Conservation (phyloP, 1,140 invertebrate species). For the Aphelinus atriplicis region DNA sequence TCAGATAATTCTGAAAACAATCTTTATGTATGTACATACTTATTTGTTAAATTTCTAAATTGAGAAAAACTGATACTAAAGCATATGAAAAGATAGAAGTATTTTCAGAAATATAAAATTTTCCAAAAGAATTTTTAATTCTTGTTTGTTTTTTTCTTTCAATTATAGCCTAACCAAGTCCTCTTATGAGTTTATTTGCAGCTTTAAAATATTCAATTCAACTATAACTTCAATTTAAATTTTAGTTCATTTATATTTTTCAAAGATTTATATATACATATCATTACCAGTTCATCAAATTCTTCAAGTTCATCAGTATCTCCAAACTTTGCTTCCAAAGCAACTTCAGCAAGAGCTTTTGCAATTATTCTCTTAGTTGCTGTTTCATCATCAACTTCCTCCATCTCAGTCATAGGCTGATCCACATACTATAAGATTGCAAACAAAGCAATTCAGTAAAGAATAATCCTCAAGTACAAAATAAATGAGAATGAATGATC, state of each 20-base stretch:
- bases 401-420: slow-evolving; percentile 26
- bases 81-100: no score
- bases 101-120: no score
- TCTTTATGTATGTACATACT: background rate
- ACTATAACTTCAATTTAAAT: background rate
- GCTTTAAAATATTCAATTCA: background rate
- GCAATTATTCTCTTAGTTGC: slow-evolving; percentile 54
- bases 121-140: background rate
- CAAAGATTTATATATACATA: background rate
- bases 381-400: slow-evolving; percentile 49
- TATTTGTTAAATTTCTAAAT: background rate
- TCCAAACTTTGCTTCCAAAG: slow-evolving; percentile 53
- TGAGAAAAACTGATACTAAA: background rate
- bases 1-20: slow-evolving; percentile 50
- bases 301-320: slow-evolving; percentile 48
- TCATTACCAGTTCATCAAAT: slow-evolving; percentile 37
- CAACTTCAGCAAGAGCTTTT: slow-evolving; percentile 56
- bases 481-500: background rate
- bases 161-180: background rate
- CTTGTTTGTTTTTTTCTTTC: background rate
- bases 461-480: background rate
- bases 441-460: background rate
- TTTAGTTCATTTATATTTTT: background rate
- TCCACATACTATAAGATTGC: slow-evolving; percentile 1
- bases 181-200: background rate